Conservation (phyloP, 1,140 invertebrate species). For the Bombus breviceps region DNA sequence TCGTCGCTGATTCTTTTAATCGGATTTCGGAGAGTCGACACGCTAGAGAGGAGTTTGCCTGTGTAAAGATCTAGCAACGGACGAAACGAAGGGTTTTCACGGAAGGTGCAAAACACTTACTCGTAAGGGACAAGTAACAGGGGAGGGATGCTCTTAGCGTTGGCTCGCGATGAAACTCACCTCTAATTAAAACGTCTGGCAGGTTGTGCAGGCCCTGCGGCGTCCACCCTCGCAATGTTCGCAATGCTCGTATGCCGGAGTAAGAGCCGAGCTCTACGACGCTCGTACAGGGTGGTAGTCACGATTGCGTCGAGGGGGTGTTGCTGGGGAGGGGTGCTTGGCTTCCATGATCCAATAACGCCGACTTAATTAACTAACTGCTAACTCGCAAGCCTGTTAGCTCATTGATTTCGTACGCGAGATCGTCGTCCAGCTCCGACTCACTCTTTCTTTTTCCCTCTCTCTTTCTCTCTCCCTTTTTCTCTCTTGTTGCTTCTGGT, state of each 20-base stretch:
- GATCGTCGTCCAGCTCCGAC: constrained; percentile 45
- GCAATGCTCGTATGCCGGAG: constrained; percentile 45
- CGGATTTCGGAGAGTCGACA: neutral
- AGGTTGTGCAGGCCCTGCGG: constrained; percentile 76
- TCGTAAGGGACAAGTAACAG: constrained; percentile 51
- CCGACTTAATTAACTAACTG: constrained; percentile 82
- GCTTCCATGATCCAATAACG: constrained; percentile 83
- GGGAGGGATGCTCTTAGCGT: constrained; percentile 62
- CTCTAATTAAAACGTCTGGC: constrained; percentile 82
- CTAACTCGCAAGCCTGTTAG: constrained; percentile 82
- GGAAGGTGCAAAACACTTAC: constrained; percentile 67
- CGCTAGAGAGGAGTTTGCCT: neutral
- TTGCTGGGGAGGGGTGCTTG: constrained; percentile 72
- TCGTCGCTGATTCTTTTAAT: neutral
- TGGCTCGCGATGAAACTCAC: constrained; percentile 75
- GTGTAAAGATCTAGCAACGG: constrained; percentile 5
- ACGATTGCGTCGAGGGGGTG: constrained; percentile 44
- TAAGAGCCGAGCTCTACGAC: constrained; percentile 53
- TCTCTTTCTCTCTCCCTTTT: neutral
- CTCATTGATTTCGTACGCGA: constrained; percentile 79
- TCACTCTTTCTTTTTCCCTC: neutral
- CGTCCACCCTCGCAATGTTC: constrained; percentile 75
- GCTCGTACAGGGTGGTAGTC: constrained; percentile 43
- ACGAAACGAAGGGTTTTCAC: constrained; percentile 38
- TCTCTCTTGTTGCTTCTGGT: neutral